Base-by-base conservation (phyloP, 2,113 vertebrate genomes). In the Ptyas mucosa region DNA sequence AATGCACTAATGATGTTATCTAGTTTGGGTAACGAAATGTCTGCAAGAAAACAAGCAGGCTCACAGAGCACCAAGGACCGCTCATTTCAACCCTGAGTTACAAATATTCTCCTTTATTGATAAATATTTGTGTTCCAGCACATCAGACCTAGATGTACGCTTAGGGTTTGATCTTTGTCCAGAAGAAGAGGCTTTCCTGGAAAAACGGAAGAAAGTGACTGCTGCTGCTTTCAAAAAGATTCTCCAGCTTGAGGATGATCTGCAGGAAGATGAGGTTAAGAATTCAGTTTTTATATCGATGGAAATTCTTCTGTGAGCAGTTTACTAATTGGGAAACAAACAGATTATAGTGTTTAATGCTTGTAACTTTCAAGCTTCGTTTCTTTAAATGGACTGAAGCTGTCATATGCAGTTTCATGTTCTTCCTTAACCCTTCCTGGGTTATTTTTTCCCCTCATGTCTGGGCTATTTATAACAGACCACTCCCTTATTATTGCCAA, bases 121-220 rank as follows among this genome's bases (percentile, higher is more conserved):
- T 12, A 88, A 14, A 88, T 43, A 34, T 92, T 14, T 92, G 39
- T 95, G 26, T 91, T 95, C 58, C 93, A 98, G 98, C 90, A 87
- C 95, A 20, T 90, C 97, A 55, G 89, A 94, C 0, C 90, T 98
- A 24, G 97, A 98, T 0, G 91, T 99, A 26, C 98, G 98, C 39
- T 94, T 99, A 86, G 98, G 97, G 8, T 98, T 97, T 94, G 98
- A 96, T 92, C 95, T 99, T 87, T 98, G 98, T 89, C 46, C 34
- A 0, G 97, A 97, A 39, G 99, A 99, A 91, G 96, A 95, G 93
- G 95, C 96, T 46, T 99, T 98, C 94, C 96, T 99, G 88, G 0
- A 58, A 91, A 98, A 98, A 95, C 98, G 98, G 94, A 98, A 96
- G 86, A 96, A 94, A 49, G 93, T 98, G 1, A 98, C 96, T 61